Evolutionary conservation across 2,888 invertebrate species (phyloP).

Genomic region (Sipha maydis): DNA sequence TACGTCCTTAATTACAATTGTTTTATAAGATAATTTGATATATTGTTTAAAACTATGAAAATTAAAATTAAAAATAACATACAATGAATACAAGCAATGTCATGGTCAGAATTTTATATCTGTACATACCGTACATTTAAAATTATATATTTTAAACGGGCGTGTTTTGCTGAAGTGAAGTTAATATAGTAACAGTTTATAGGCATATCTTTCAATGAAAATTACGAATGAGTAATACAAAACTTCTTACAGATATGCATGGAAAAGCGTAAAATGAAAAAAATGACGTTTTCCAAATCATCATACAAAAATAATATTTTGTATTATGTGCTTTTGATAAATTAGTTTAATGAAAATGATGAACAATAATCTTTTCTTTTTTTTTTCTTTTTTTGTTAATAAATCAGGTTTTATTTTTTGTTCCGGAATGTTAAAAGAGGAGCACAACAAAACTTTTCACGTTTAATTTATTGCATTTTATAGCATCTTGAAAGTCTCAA

Average conservation of each 20-base stretch:
- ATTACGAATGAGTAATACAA: neutral
- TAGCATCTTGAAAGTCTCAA: conserved; percentile 46
- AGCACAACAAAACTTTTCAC: conserved; percentile 36
- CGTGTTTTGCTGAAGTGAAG: neutral
- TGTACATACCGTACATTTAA: too few relatives aligned
- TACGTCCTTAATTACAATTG: too few relatives aligned
- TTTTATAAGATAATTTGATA: neutral
- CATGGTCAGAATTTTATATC: too few relatives aligned
- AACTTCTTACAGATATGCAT: too few relatives aligned
- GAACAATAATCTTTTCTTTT: neutral
- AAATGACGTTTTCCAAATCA: too few relatives aligned
- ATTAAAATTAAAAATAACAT: too few relatives aligned
- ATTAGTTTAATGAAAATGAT: conserved; percentile 1
- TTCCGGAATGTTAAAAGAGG: conserved; percentile 17
- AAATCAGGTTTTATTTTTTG: conserved; percentile 43
- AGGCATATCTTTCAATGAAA: neutral
- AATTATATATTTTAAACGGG: too few relatives aligned
- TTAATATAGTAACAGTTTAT: neutral
- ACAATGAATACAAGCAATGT: too few relatives aligned
- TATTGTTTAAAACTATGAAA: too few relatives aligned
- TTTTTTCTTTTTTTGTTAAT: conserved; percentile 10
- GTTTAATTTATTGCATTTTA: conserved; percentile 44
- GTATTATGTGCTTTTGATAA: too few relatives aligned
- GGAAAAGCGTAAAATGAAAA: too few relatives aligned
- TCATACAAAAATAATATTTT: too few relatives aligned